These are phyloP conservation scores for Myotis daubentonii DNA, from an alignment of 2,797 vertebrate genomes.

Conservation along the genomic window DNA sequence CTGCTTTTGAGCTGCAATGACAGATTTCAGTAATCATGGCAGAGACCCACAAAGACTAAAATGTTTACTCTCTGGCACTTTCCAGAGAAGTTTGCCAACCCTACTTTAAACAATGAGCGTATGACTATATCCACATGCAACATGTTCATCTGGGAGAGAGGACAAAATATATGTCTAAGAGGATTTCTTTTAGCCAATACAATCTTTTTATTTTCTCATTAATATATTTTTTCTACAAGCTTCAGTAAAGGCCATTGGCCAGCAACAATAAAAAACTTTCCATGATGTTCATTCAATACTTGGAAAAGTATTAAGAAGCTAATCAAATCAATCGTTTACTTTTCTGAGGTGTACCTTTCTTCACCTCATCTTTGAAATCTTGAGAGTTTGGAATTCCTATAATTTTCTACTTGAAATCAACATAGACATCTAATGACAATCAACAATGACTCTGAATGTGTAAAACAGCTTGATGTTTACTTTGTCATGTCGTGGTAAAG, in stretches of 20 bases:
- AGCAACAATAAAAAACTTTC: conserved; percentile 18
- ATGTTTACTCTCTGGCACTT: not conserved
- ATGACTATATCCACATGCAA: not conserved
- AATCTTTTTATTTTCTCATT: conserved; percentile 3
- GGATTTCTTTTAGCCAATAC: not conserved
- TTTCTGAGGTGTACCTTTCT: not conserved
- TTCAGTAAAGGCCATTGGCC: not conserved
- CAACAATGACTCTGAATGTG: not conserved
- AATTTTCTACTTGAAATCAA: conserved; percentile 17
- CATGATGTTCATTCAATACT: not conserved
- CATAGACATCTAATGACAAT: not conserved
- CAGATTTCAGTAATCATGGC: not conserved
- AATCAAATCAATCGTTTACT: not conserved
- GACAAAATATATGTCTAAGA: not conserved
- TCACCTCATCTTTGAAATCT: not conserved
- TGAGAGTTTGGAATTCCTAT: not conserved
- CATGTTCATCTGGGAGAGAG: not conserved
- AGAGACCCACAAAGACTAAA: not conserved
- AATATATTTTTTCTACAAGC: not conserved
- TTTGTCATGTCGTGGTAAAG: not conserved
- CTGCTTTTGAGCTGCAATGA: not conserved
- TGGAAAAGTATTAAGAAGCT: not conserved
- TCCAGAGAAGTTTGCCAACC: not conserved
- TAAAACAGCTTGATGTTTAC: conserved; percentile 4
- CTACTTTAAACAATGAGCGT: conserved; percentile 14